Conservation (phyloP, 2,113 vertebrate genomes). For the Cyrtonyx montezumae region DNA sequence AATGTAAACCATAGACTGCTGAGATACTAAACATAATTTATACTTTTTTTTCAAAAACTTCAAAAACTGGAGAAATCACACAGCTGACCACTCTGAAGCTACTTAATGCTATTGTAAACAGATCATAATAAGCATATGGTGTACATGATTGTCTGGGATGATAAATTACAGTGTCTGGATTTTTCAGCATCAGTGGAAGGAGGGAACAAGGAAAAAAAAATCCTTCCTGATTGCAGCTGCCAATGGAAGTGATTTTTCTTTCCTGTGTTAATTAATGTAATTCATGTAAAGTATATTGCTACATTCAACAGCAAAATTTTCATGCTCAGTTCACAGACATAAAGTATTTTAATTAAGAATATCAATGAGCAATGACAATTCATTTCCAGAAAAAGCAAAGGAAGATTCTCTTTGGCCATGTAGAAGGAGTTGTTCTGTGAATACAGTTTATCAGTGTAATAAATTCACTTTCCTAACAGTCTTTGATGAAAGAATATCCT, state of each 20-base stretch:
- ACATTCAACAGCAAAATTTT: constrained; percentile 62
- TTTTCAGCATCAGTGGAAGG: constrained; percentile 17
- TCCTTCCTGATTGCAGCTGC: constrained; percentile 38
- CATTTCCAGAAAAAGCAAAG: constrained; percentile 50
- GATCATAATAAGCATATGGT: constrained; percentile 30
- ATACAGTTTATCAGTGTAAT: background rate
- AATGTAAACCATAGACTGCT: background rate
- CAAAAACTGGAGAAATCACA: constrained; percentile 12
- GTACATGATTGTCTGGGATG: constrained; percentile 20
- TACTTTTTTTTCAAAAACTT: background rate
- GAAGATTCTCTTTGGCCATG: constrained; percentile 50
- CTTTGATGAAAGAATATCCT: constrained; percentile 12
- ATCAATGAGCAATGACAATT: constrained; percentile 55
- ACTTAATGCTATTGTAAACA: constrained; percentile 45
- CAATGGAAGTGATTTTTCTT: constrained; percentile 47
- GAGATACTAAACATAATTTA: background rate
- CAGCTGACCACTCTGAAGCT: constrained; percentile 35
- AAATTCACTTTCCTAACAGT: background rate
- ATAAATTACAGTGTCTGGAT: constrained; percentile 39
- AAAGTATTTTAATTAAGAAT: constrained; percentile 72
- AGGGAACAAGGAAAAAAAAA: constrained; percentile 36
- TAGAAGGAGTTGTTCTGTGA: constrained; percentile 15
- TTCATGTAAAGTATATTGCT: constrained; percentile 56
- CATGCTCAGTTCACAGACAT: constrained; percentile 60
- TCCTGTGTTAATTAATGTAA: constrained; percentile 44